A percentile compares a stretch with the other conserved stretches of the same genome.
phyloP scores from a whole-genome alignment of 2,888 invertebrate species.

The Ornithoptera alexandrae region DNA sequence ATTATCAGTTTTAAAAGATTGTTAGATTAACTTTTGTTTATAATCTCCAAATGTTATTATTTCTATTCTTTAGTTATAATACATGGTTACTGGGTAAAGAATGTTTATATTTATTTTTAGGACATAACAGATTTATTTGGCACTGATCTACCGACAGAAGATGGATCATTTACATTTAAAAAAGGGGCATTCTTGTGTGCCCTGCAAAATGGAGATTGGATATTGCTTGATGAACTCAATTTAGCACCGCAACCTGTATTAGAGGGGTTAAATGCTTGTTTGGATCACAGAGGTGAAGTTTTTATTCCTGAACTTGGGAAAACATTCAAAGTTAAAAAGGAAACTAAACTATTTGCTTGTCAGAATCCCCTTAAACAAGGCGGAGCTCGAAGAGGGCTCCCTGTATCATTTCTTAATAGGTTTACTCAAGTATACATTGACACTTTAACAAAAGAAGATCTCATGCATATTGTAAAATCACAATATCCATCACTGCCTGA shows the following conservation, averaged over 20 bases:
- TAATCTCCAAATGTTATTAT: background rate
- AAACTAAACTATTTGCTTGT: constrained; percentile 96
- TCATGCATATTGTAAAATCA: constrained; percentile 82
- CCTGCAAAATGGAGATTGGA: constrained; percentile 95
- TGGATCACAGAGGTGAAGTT: constrained; percentile 98
- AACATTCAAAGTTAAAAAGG: constrained; percentile 87
- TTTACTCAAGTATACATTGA: constrained; percentile 93
- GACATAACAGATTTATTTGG: constrained; percentile 99
- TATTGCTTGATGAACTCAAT: constrained; percentile 98
- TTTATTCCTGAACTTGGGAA: constrained; percentile 96
- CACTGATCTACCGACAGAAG: constrained; percentile 96
- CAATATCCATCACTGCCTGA: constrained; percentile 82
- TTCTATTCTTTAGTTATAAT: background rate
- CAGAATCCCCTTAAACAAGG: constrained; percentile 98
- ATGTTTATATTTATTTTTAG: constrained; percentile 57
- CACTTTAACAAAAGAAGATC: constrained; percentile 83
- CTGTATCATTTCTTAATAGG: constrained; percentile 97
- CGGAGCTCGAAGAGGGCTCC: constrained; percentile 96
- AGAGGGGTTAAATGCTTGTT: constrained; percentile 98
- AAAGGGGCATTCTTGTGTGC: constrained; percentile 98
- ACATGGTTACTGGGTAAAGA: background rate
- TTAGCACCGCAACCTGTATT: constrained; percentile 98
- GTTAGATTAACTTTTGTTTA: background rate
- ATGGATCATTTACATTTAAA: constrained; percentile 96
- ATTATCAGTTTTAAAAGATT: background rate